Evolutionary conservation across 2,113 vertebrate species (phyloP).

Genomic region (Nerophis ophidion): DNA sequence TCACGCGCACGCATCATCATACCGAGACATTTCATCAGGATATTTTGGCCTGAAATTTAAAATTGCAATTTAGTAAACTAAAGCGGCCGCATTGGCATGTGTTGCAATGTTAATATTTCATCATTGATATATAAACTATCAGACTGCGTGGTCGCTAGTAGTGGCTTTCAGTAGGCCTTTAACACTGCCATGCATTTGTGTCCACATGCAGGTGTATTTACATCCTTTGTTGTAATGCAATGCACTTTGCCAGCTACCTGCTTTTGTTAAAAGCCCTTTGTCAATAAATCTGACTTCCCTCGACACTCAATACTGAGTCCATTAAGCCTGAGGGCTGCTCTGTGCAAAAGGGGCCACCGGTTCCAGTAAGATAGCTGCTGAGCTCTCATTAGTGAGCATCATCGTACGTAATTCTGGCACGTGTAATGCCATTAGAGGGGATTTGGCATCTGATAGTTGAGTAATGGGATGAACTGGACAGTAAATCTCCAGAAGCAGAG

Average conservation of each 20-base stretch:
- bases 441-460: slow-evolving; percentile 81
- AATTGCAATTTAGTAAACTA: too few relatives aligned
- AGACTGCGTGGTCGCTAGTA: too few relatives aligned
- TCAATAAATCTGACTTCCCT: slow-evolving; percentile 63
- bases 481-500: slow-evolving; percentile 56
- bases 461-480: slow-evolving; percentile 74
- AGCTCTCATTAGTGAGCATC: slow-evolving; percentile 64
- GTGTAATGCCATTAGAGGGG: slow-evolving; percentile 76
- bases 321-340: slow-evolving; percentile 56
- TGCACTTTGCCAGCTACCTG: slow-evolving; percentile 53
- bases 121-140: too few relatives aligned
- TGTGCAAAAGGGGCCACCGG: slow-evolving; percentile 42
- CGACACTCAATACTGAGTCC: slow-evolving; percentile 66
- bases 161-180: too few relatives aligned
- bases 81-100: too few relatives aligned
- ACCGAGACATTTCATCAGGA: too few relatives aligned
- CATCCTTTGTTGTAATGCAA: slow-evolving; percentile 40
- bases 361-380: slow-evolving; percentile 65
- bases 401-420: slow-evolving; percentile 72
- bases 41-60: too few relatives aligned
- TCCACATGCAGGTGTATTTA: slow-evolving; percentile 40
- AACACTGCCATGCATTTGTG: slow-evolving; percentile 17
- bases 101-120: too few relatives aligned
- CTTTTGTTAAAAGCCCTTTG: slow-evolving; percentile 68
- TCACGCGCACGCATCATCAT: too few relatives aligned